A percentile compares a stretch with the other conserved stretches of the same genome.
Evolutionary conservation across 2,797 vertebrate genomes (phyloP).

Genomic region (Urosaurus nigricauda): DNA sequence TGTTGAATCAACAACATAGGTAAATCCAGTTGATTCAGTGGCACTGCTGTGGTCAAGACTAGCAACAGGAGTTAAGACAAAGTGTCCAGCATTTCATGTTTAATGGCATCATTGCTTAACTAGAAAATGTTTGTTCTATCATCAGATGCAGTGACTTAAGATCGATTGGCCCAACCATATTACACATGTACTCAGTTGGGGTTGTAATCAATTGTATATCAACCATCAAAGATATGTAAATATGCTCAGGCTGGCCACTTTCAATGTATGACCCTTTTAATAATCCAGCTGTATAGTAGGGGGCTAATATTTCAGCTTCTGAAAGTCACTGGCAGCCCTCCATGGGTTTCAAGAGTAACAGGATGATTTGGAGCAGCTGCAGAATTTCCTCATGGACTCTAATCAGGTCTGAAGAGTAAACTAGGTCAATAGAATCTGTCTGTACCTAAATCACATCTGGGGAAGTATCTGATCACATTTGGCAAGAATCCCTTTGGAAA

Average conservation of each 20-base stretch:
- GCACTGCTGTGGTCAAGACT: too few species aligned
- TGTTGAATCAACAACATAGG: too few species aligned
- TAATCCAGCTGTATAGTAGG: background rate
- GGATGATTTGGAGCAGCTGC: constrained; percentile 3
- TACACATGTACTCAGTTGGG: background rate
- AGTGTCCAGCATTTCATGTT: background rate
- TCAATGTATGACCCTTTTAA: background rate
- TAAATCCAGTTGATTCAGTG: too few species aligned
- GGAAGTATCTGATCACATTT: background rate
- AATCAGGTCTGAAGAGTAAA: constrained; percentile 9
- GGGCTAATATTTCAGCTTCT: background rate
- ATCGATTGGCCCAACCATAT: background rate
- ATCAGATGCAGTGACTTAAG: background rate
- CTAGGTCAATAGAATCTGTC: background rate
- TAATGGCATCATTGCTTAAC: background rate
- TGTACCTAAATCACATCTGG: background rate
- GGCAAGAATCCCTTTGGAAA: constrained; percentile 4
- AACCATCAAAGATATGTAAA: background rate
- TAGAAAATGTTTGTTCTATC: too few species aligned
- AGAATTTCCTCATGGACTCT: constrained; percentile 17
- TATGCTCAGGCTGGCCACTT: background rate
- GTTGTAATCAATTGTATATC: background rate
- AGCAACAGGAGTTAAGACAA: too few species aligned
- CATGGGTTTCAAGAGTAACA: background rate
- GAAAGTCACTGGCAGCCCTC: background rate